Base-by-base conservation (phyloP, 2,113 vertebrate genomes). In the Cariama cristata region DNA sequence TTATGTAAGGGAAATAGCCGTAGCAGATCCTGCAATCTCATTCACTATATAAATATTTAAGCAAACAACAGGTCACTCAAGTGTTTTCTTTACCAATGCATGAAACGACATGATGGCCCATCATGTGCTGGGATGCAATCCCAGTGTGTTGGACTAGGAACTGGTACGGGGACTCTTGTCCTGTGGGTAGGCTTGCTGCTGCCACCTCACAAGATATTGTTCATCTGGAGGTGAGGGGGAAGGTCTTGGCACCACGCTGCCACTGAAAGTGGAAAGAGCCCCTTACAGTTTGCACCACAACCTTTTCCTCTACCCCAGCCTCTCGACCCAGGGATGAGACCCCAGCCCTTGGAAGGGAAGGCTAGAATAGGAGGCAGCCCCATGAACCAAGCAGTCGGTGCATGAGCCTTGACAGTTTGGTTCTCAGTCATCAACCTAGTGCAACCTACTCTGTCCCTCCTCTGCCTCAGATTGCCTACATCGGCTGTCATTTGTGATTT, bases 11-110 rank as follows among this genome's bases (percentile, higher is more conserved):
- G 63, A 92, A 77, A 26, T 1, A 75, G 84, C 74, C 2, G 1
- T 26, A 89, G 83, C 86, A 93, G 77, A 71, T 59, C 71, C 84
- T 82, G 53, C 45, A 24, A 23, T n/a, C 58, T 91, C 62, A 89
- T 82, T 75, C 79, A 85, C 45, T 73, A 16, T 20, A 62, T 30
- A 81, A 93, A 89, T 68, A 87, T 82, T 79, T 79, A 88, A 93
- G 59, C 86, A 95, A 97, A 90, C 93, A 96, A 81, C 52, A 86
- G 71, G 58, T 49, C 87, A 60, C 75, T 72, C 35, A 11, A 75
- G 27, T 55, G 35, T 79, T 87, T 75, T 85, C 68, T 85, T 79
- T 72, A 53, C 33, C 47, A 68, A 28, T 15, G 21, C 76, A 82
- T 44, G 69, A 87, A 89, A 71, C 38, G 71, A 45, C 86, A 87